A percentile compares a stretch with the other conserved stretches of the same genome.
Evolutionary conservation across 2,888 invertebrate genomes (phyloP).

Genomic region (Geotrupes spiniger): DNA sequence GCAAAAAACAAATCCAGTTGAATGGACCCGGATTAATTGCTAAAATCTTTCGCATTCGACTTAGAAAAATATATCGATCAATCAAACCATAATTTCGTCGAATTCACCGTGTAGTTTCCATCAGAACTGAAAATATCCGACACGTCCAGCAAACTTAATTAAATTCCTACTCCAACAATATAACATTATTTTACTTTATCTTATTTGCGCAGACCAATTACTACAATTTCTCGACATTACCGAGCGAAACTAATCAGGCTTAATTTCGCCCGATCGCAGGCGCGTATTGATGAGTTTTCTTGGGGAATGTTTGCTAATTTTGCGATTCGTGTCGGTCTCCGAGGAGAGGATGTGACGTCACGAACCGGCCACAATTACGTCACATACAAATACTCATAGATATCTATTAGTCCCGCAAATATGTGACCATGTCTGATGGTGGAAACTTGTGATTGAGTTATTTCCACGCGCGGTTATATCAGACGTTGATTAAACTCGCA

Average conservation of each 20-base stretch:
- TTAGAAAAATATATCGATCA: too few relatives aligned
- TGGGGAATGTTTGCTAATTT: slow-evolving; percentile 32
- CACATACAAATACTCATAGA: slow-evolving; percentile 43
- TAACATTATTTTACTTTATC: slow-evolving; percentile 4
- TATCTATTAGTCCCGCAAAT: slow-evolving; percentile 45
- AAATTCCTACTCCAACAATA: too few relatives aligned
- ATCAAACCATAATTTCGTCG: too few relatives aligned
- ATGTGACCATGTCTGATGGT: slow-evolving; percentile 40
- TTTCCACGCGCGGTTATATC: slow-evolving; percentile 36
- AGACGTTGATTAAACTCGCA: slow-evolving; percentile 44
- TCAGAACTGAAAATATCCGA: too few relatives aligned
- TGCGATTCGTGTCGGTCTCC: slow-evolving; percentile 27
- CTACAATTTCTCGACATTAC: slow-evolving; percentile 11
- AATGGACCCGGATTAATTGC: too few relatives aligned
- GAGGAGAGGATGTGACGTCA: slow-evolving; percentile 38
- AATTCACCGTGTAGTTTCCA: too few relatives aligned
- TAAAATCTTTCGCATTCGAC: too few relatives aligned
- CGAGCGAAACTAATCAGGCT: slow-evolving; percentile 20
- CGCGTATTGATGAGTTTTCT: slow-evolving; percentile 27
- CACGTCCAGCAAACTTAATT: too few relatives aligned
- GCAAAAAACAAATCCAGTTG: too few relatives aligned
- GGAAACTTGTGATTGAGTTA: slow-evolving; percentile 49
- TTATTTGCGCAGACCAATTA: slow-evolving; percentile 13
- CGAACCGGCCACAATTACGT: slow-evolving; percentile 38
- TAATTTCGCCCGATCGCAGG: slow-evolving; percentile 19